Evolutionary conservation across 2,113 vertebrate genomes (phyloP).

Genomic region (Hippopotamus amphibius): DNA sequence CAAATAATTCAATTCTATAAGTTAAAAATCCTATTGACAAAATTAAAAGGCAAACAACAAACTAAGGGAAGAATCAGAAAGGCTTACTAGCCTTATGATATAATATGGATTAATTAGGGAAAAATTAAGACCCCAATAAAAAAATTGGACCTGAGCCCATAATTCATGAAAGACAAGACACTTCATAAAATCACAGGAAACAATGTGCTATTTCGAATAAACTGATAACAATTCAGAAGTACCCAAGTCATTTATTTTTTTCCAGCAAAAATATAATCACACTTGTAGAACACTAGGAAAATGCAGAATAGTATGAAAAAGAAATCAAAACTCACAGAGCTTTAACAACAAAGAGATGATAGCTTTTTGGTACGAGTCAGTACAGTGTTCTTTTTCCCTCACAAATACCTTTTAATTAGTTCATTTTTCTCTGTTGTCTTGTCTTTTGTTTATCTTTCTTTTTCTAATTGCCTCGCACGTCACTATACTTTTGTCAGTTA

Average conservation of each 20-base stretch:
- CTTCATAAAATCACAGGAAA: not conserved
- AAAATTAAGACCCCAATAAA: not conserved
- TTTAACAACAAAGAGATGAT: not conserved
- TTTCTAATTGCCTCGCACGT: not conserved
- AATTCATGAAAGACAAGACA: not conserved
- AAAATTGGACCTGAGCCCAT: not conserved
- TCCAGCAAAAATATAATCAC: not conserved
- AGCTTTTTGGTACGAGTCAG: too few relatives aligned
- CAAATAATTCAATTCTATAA: not conserved
- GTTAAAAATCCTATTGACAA: not conserved
- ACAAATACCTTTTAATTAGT: not conserved
- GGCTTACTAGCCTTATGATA: not conserved
- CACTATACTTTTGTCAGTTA: not conserved
- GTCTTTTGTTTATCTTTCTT: not conserved
- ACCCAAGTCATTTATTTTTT: not conserved
- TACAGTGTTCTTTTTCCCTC: not conserved
- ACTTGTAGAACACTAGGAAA: not conserved
- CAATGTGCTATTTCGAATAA: not conserved
- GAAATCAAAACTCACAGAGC: not conserved
- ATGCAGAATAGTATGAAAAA: not conserved
- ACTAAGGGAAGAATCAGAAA: not conserved
- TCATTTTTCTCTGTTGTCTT: not conserved
- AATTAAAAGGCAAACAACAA: not conserved
- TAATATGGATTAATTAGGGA: not conserved
- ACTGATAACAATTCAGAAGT: not conserved